Conservation (phyloP, 2,888 invertebrate species). For the Ophion obscuratus region DNA sequence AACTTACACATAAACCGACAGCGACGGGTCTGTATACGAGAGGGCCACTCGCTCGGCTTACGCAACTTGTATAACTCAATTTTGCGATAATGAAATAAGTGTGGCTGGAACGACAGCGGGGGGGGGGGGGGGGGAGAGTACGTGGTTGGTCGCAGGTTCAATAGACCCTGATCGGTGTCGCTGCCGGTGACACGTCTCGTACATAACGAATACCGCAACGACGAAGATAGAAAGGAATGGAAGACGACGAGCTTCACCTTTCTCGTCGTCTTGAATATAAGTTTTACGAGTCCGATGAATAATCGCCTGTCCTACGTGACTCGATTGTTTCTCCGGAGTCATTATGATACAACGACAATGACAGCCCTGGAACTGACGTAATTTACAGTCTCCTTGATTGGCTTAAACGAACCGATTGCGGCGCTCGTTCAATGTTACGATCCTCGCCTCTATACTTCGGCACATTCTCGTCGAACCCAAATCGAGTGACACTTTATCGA, state of each 20-base stretch:
- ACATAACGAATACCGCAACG: background rate
- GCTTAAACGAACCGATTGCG: slow-evolving; percentile 19
- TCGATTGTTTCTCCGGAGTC: slow-evolving; percentile 44
- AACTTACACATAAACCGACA: background rate
- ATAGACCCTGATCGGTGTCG: slow-evolving; percentile 50
- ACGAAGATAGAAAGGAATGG: slow-evolving; percentile 31
- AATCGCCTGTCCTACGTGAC: slow-evolving; percentile 34
- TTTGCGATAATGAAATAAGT: slow-evolving; percentile 76
- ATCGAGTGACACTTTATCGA: slow-evolving; percentile 10
- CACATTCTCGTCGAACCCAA: background rate
- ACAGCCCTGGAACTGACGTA: slow-evolving; percentile 31
- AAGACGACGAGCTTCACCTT: slow-evolving; percentile 30
- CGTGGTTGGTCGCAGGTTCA: slow-evolving; percentile 56
- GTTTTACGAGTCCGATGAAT: slow-evolving; percentile 43
- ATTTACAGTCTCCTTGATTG: slow-evolving; percentile 28
- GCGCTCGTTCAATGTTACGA: slow-evolving; percentile 7
- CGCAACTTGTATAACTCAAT: slow-evolving; percentile 74
- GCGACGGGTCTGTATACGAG: slow-evolving; percentile 23
- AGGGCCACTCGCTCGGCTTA: slow-evolving; percentile 43
- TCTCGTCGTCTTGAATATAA: slow-evolving; percentile 32
- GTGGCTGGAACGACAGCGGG: slow-evolving; percentile 64
- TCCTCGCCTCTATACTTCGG: slow-evolving; percentile 11
- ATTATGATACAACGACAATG: slow-evolving; percentile 48
- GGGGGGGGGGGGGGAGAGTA: background rate
- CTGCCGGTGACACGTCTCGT: slow-evolving; percentile 30